A percentile compares a stretch with the other conserved stretches of the same genome.
phyloP scores from a whole-genome alignment of 2,888 invertebrate species.

The Drosophila testacea region DNA sequence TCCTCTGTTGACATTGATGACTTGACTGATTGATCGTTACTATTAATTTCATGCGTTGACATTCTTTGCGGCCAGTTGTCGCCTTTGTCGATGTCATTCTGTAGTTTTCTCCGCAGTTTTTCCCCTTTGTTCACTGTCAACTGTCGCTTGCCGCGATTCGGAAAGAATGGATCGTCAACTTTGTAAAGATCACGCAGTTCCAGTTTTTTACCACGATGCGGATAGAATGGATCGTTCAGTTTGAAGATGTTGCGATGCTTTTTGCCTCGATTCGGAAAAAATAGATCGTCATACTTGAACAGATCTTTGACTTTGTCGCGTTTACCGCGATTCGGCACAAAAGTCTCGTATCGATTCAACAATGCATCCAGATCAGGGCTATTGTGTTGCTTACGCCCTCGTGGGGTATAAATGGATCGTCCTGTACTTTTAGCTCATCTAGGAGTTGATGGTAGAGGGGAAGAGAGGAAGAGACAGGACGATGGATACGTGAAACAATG shows the following conservation, averaged over 20 bases:
- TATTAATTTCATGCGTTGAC: slow-evolving; percentile 83
- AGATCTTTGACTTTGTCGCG: slow-evolving; percentile 84
- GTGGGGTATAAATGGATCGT: slow-evolving; percentile 84
- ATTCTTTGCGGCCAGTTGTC: slow-evolving; percentile 75
- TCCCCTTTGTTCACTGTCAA: slow-evolving; percentile 23
- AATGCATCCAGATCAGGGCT: slow-evolving; percentile 75
- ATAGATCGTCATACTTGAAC: slow-evolving; percentile 84
- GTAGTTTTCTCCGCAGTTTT: slow-evolving; percentile 47
- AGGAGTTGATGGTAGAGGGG: background rate
- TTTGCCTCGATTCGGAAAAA: slow-evolving; percentile 84
- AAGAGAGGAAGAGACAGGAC: background rate
- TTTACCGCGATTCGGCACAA: slow-evolving; percentile 85
- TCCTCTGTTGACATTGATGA: slow-evolving; percentile 74
- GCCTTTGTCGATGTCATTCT: slow-evolving; percentile 42
- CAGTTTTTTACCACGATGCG: slow-evolving; percentile 84
- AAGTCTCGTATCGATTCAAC: slow-evolving; percentile 80
- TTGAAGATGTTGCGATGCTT: slow-evolving; percentile 64
- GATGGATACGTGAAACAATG: slow-evolving; percentile 6
- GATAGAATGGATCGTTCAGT: slow-evolving; percentile 82
- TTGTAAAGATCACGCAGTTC: slow-evolving; percentile 83
- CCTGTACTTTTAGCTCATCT: slow-evolving; percentile 56
- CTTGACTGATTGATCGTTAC: slow-evolving; percentile 83
- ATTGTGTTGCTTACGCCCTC: slow-evolving; percentile 83
- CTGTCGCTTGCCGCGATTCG: slow-evolving; percentile 77
- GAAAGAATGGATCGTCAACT: slow-evolving; percentile 84